Evolutionary conservation across 2,113 vertebrate genomes (phyloP).

Genomic region (Pogonocichla stellata): DNA sequence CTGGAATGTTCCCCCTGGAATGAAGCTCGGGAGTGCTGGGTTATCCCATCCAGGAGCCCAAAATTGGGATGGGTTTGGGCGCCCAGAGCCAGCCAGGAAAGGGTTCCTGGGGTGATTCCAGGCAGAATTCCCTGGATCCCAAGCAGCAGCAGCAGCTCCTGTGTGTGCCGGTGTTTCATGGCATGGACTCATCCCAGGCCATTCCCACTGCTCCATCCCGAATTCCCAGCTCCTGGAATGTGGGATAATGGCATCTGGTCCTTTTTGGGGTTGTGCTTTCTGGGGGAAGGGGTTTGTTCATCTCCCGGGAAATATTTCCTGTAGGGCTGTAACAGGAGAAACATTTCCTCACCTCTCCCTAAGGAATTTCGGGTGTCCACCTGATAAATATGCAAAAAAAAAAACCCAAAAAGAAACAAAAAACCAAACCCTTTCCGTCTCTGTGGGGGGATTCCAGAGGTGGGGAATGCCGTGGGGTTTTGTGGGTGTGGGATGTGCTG

Average conservation of each 20-base stretch:
- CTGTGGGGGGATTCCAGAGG: not conserved
- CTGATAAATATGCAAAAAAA: accelerated
- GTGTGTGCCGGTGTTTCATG: not conserved
- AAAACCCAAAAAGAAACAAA: too few relatives aligned
- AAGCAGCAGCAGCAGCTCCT: constrained; percentile 31
- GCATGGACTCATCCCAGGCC: not conserved
- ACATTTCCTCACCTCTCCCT: not conserved
- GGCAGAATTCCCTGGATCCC: accelerated
- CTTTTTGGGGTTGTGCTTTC: accelerated
- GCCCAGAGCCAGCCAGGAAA: not conserved
- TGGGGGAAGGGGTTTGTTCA: not conserved
- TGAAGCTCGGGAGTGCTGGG: not conserved
- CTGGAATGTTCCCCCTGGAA: not conserved
- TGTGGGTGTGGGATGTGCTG: not conserved
- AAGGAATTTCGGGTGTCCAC: not conserved
- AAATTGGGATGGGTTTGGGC: not conserved
- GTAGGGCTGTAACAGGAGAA: accelerated
- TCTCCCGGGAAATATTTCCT: not conserved
- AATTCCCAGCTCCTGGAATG: accelerated
- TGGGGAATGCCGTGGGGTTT: accelerated
- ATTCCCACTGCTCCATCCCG: accelerated
- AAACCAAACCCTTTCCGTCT: not conserved
- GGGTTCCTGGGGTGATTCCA: accelerated
- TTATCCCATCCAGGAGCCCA: not conserved
- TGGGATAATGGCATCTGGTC: accelerated